Evolutionary conservation across 2,113 vertebrate genomes (phyloP).

Genomic region (Ia io): DNA sequence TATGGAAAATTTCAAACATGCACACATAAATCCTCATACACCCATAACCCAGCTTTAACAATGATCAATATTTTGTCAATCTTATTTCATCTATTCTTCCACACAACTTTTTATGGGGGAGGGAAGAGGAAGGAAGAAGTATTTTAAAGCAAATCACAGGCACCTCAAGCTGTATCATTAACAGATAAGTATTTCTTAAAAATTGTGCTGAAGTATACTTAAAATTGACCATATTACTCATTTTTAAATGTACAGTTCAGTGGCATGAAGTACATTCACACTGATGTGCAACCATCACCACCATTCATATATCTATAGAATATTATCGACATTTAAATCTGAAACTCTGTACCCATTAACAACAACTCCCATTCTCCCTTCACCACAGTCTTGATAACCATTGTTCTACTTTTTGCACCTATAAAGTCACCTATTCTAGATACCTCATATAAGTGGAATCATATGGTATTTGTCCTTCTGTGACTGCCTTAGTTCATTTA

Average conservation of each 20-base stretch:
- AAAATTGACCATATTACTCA: neutral
- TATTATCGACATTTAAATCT: neutral
- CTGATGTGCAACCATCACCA: too few relatives aligned
- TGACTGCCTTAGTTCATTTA: neutral
- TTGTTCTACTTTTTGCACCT: neutral
- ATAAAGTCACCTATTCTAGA: neutral
- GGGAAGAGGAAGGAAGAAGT: neutral
- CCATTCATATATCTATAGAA: neutral
- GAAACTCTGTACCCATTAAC: neutral
- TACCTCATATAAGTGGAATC: neutral
- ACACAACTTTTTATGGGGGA: neutral
- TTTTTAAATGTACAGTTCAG: neutral
- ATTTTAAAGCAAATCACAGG: constrained; percentile 30
- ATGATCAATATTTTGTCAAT: neutral
- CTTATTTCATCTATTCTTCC: neutral
- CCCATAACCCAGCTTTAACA: neutral
- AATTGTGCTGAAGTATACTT: neutral
- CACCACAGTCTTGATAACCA: neutral
- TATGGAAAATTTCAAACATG: neutral
- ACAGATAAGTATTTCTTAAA: neutral
- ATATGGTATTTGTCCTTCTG: neutral
- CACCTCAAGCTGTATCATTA: neutral
- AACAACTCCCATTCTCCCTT: neutral
- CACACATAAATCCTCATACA: neutral
- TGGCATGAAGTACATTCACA: neutral